These are phyloP conservation scores for Delphinapterus leucas DNA, from an alignment of 2,113 vertebrate species.

Conservation along the genomic window DNA sequence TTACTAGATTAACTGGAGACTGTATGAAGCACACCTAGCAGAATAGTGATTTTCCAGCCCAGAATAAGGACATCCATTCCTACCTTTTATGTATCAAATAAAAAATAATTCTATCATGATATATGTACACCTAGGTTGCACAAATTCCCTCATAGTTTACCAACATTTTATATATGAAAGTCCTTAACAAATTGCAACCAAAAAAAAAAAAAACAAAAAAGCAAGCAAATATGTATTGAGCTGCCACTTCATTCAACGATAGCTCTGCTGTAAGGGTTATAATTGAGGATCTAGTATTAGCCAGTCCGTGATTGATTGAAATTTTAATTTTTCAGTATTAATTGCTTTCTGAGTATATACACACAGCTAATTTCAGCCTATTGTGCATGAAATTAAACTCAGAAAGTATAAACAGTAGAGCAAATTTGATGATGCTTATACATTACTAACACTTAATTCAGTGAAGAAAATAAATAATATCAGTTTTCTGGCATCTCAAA, in stretches of 20 bases:
- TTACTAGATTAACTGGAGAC: background rate
- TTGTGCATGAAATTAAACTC: background rate
- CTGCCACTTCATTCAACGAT: background rate
- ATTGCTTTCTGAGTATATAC: background rate
- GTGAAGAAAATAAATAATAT: background rate
- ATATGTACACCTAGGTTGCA: background rate
- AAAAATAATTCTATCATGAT: background rate
- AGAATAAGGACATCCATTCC: background rate
- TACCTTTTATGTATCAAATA: background rate
- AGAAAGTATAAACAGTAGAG: background rate
- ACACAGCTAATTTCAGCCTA: background rate
- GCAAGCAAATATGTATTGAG: background rate
- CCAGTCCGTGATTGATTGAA: background rate
- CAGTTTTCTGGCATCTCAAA: background rate
- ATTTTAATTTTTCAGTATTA: conserved; percentile 1
- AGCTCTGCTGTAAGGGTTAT: background rate
- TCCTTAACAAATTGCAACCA: background rate
- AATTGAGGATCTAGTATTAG: background rate
- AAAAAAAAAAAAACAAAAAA: background rate
- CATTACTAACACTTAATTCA: background rate
- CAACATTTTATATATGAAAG: background rate
- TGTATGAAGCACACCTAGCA: background rate
- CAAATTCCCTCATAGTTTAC: background rate
- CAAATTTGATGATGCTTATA: background rate
- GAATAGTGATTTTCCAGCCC: background rate